Percentiles rank a stretch among this genome's conserved stretches.
Conservation (phyloP, 2,888 invertebrate genomes). For the Tethea ocularis region DNA sequence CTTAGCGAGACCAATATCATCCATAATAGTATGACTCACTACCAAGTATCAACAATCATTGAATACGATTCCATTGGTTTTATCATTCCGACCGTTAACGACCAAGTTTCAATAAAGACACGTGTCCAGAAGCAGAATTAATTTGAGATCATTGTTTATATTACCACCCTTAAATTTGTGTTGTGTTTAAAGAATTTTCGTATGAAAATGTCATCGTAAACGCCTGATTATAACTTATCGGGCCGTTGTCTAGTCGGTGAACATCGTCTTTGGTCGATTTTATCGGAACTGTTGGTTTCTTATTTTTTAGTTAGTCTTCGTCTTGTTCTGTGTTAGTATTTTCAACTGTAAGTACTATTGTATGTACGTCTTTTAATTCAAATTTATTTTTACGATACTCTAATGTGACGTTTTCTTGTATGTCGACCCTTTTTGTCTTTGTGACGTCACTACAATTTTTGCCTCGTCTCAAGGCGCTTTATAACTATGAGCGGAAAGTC, state of each 20-base stretch:
- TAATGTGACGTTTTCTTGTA: background rate
- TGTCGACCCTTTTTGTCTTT: background rate
- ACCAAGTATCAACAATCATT: slow-evolving; percentile 11
- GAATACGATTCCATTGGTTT: slow-evolving; percentile 11
- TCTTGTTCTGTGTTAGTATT: too few species aligned
- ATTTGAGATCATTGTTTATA: background rate
- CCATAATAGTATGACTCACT: slow-evolving; percentile 2
- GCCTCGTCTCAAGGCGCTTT: background rate
- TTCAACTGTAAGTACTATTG: too few species aligned
- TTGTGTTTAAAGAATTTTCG: too few species aligned
- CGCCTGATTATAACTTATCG: too few species aligned
- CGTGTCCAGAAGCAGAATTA: slow-evolving; percentile 12
- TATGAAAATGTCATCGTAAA: too few species aligned
- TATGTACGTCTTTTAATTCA: too few species aligned
- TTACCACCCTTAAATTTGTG: background rate
- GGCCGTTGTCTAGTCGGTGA: too few species aligned
- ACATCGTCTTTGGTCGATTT: too few species aligned
- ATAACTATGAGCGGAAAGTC: background rate
- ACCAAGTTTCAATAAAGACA: slow-evolving; percentile 36
- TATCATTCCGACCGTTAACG: slow-evolving; percentile 43
- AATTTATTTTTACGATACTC: too few species aligned
- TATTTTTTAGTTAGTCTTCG: too few species aligned
- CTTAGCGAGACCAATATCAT: slow-evolving; percentile 1
- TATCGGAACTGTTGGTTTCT: too few species aligned
- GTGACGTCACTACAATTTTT: background rate